A percentile compares a stretch with the other conserved stretches of the same genome.
phyloP scores from a whole-genome alignment of 1,140 invertebrate species.

The Conus betulinus region DNA sequence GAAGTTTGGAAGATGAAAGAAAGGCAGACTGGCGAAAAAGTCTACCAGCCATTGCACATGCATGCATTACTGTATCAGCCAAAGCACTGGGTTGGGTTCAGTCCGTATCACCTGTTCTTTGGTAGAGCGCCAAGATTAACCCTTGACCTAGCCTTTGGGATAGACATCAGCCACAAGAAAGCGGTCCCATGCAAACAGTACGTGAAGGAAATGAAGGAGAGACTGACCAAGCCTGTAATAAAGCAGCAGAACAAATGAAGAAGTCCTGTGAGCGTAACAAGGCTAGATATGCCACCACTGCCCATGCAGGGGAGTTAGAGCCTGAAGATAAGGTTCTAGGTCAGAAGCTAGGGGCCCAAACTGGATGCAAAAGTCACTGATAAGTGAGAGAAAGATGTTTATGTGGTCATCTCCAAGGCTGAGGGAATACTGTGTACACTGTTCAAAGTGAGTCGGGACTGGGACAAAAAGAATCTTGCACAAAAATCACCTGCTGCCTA shows the following conservation, averaged over 20 bases:
- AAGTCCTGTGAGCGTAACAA: too few species aligned
- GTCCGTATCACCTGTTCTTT: too few species aligned
- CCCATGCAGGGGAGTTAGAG: not conserved
- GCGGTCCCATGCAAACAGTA: not conserved
- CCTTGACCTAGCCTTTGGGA: slow-evolving; percentile 41
- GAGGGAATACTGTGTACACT: not conserved
- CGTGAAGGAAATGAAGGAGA: not conserved
- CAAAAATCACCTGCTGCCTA: not conserved
- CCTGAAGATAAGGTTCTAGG: not conserved
- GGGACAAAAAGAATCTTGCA: not conserved
- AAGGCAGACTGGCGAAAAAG: slow-evolving; percentile 35
- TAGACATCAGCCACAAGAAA: slow-evolving; percentile 5
- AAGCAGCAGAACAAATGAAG: too few species aligned
- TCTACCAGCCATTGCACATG: slow-evolving; percentile 39
- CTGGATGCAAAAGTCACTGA: too few species aligned
- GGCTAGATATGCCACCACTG: not conserved
- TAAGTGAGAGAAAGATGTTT: slow-evolving; percentile 8
- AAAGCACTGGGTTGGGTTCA: slow-evolving; percentile 21
- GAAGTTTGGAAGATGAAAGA: slow-evolving; percentile 32
- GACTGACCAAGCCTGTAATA: not conserved
- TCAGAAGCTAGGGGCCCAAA: too few species aligned
- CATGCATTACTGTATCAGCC: slow-evolving; percentile 32
- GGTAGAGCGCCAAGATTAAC: slow-evolving; percentile 43
- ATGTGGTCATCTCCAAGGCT: not conserved
- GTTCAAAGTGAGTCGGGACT: not conserved